phyloP scores from a whole-genome alignment of 2,113 vertebrate genomes.

The Nothocercus nigrocapillus region DNA sequence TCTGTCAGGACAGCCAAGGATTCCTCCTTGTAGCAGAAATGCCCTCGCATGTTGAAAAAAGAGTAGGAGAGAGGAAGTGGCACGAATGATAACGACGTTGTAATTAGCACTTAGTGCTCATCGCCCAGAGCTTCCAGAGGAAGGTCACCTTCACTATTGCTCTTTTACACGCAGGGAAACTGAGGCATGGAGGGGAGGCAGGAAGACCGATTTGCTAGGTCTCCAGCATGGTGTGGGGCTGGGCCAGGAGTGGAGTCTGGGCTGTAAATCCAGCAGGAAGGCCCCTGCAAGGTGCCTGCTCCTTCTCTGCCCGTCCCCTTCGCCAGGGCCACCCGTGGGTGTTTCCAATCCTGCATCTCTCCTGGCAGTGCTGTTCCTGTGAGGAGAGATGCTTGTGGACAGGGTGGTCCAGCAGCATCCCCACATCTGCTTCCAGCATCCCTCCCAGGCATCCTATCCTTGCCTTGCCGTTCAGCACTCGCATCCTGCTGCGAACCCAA shows the following conservation, averaged over 20 bases:
- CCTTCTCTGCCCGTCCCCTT: not conserved
- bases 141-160: constrained; percentile 42
- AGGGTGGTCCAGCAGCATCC: not conserved
- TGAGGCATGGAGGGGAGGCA: not conserved
- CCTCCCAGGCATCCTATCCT: not conserved
- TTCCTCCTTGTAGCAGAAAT: not conserved
- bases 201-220: not conserved
- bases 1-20: not conserved
- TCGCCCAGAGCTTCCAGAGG: not conserved
- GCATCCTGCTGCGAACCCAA: not conserved
- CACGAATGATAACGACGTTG: not conserved
- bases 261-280: not conserved
- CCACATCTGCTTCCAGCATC: not conserved
- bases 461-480: not conserved
- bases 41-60: not conserved
- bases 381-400: not conserved
- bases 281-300: accelerated
- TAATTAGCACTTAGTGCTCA: not conserved
- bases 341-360: not conserved
- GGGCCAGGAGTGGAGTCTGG: accelerated
- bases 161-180: not conserved
- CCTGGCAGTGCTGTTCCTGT: not conserved
- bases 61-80: not conserved
- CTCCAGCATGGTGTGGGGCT: accelerated
- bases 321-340: accelerated